phyloP scores from a whole-genome alignment of 2,888 invertebrate genomes.

The Agrochola litura region DNA sequence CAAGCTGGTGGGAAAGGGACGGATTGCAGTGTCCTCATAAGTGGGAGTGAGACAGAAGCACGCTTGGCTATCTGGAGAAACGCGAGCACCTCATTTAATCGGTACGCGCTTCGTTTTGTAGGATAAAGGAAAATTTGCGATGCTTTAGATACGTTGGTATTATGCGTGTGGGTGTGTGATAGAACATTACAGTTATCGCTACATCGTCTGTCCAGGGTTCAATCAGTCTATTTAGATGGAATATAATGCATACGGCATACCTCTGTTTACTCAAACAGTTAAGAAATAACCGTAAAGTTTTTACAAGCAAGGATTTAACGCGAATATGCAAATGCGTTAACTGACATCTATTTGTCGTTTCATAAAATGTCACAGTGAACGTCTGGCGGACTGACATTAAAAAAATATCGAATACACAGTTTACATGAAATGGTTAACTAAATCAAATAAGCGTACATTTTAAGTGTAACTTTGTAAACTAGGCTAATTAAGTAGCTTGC shows the following conservation, averaged over 20 bases:
- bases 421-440: constrained; percentile 26
- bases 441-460: constrained; percentile 41
- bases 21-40: constrained; percentile 50
- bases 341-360: constrained; percentile 31
- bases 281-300: constrained; percentile 52
- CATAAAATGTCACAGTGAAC: constrained; percentile 30
- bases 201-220: constrained; percentile 47
- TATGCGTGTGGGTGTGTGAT: constrained; percentile 67
- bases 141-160: constrained; percentile 76
- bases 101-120: constrained; percentile 89
- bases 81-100: constrained; percentile 90
- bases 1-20: constrained; percentile 81
- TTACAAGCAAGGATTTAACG: constrained; percentile 37
- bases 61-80: constrained; percentile 89
- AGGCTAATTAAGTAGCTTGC: constrained; percentile 59
- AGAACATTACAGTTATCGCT: constrained; percentile 58
- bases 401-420: constrained; percentile 31
- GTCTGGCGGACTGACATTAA: constrained; percentile 8
- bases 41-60: constrained; percentile 76
- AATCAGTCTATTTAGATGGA: constrained; percentile 47
- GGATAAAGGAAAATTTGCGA: constrained; percentile 87
- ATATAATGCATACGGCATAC: constrained; percentile 17
- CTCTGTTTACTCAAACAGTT: constrained; percentile 43
- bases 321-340: constrained; percentile 52
- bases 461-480: constrained; percentile 48